phyloP scores from a whole-genome alignment of 2,113 vertebrate genomes.

The Dicaeum eximium region DNA sequence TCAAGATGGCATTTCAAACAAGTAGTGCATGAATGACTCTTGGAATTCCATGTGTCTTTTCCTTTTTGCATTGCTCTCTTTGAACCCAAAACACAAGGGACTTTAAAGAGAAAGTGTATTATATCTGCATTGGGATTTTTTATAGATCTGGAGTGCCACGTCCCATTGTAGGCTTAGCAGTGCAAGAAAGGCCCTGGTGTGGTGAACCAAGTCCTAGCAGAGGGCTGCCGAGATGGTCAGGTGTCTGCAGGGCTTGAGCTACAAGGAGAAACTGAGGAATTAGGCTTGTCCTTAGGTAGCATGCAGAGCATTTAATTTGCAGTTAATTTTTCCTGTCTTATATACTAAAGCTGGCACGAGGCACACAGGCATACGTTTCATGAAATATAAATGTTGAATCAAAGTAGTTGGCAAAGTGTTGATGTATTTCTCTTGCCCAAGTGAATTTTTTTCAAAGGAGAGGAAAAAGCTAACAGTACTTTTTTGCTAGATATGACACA shows the following conservation, averaged over 20 bases:
- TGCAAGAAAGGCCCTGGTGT: background rate
- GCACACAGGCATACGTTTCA: background rate
- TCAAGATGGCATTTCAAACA: background rate
- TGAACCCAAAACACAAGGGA: background rate
- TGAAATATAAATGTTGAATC: constrained; percentile 46
- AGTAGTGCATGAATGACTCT: background rate
- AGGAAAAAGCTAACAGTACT: background rate
- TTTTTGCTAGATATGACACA: background rate
- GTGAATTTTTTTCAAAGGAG: background rate
- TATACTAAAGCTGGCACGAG: background rate
- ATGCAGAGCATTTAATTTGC: background rate
- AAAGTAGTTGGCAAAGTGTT: constrained; percentile 14
- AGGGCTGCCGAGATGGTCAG: background rate
- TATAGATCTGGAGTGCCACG: background rate
- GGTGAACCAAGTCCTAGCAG: background rate
- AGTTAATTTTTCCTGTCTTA: background rate
- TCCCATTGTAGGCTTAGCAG: background rate
- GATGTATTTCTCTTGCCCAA: constrained; percentile 9
- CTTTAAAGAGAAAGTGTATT: background rate
- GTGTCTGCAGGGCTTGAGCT: background rate
- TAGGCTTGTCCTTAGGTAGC: background rate
- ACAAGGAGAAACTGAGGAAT: background rate
- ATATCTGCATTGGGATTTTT: background rate
- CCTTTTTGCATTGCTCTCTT: background rate
- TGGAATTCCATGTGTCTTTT: background rate